Conservation (phyloP, 2,113 vertebrate species). For the Cynoglossus semilaevis region DNA sequence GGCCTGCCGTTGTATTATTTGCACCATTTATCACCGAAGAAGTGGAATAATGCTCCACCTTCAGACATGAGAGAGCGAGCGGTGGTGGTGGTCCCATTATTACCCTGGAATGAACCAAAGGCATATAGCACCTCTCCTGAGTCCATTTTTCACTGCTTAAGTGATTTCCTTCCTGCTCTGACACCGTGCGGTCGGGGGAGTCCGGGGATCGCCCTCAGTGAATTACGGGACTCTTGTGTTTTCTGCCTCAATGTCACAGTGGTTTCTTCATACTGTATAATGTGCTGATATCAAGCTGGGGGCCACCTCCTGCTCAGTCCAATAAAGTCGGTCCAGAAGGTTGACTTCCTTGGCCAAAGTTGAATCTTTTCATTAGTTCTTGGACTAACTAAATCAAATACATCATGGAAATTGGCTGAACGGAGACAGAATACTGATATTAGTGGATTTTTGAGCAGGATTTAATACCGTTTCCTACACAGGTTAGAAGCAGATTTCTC, state of each 20-base stretch:
- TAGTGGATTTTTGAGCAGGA: too few species aligned
- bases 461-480: too few species aligned
- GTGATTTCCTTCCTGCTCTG: slow-evolving; percentile 46
- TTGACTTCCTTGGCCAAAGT: not conserved
- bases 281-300: not conserved
- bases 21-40: slow-evolving; percentile 42
- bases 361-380: not conserved
- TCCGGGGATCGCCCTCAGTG: slow-evolving; percentile 28
- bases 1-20: slow-evolving; percentile 24
- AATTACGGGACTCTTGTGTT: slow-evolving; percentile 33
- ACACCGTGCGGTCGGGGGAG: slow-evolving; percentile 28
- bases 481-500: too few species aligned
- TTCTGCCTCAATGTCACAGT: slow-evolving; percentile 18
- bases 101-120: slow-evolving; percentile 50
- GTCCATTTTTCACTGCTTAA: slow-evolving; percentile 58
- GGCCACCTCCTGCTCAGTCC: not conserved
- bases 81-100: slow-evolving; percentile 55
- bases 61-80: slow-evolving; percentile 45
- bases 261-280: slow-evolving; percentile 12
- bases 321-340: not conserved
- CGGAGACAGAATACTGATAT: not conserved
- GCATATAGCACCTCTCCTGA: slow-evolving; percentile 39
- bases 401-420: slow-evolving; percentile 14
- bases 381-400: not conserved
- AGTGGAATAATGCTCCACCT: slow-evolving; percentile 45